Percentiles rank a stretch among this genome's conserved stretches.
Evolutionary conservation across 92 coral and sea anemone species (phyloP).

Genomic region (Ricordea florida): DNA sequence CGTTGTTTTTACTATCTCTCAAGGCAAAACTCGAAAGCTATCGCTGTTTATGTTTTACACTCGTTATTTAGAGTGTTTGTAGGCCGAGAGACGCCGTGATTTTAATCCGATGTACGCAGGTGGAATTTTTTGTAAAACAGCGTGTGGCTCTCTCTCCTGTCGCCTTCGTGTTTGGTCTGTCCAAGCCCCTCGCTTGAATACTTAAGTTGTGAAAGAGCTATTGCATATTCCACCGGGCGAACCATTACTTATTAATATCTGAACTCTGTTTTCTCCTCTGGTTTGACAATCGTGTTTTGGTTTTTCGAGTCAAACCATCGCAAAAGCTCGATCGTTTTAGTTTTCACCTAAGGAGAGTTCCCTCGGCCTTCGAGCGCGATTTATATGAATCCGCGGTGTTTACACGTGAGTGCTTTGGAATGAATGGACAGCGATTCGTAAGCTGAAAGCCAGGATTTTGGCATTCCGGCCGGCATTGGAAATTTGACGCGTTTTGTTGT

Average conservation of each 20-base stretch:
- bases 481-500: constrained; percentile 33
- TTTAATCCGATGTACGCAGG: constrained; percentile 6
- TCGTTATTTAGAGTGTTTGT: too few relatives aligned
- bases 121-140: constrained; percentile 12
- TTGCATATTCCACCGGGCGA: constrained; percentile 50
- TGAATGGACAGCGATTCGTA: neutral
- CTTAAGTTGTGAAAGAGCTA: neutral
- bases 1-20: neutral
- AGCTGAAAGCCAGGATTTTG: constrained; percentile 7
- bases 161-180: constrained; percentile 21
- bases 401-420: neutral
- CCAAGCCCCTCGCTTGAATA: neutral
- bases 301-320: too few relatives aligned
- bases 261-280: neutral
- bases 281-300: neutral
- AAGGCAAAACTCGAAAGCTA: neutral
- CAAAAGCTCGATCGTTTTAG: too few relatives aligned
- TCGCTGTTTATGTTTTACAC: neutral
- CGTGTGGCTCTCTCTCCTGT: constrained; percentile 16
- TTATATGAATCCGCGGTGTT: neutral
- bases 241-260: constrained; percentile 31
- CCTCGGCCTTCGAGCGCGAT: too few relatives aligned
- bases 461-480: constrained; percentile 21
- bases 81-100: neutral
- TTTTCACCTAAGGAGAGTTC: too few relatives aligned